These are phyloP conservation scores for Ceratosolen solmsi DNA, from an alignment of 1,140 invertebrate genomes.

Conservation along the genomic window DNA sequence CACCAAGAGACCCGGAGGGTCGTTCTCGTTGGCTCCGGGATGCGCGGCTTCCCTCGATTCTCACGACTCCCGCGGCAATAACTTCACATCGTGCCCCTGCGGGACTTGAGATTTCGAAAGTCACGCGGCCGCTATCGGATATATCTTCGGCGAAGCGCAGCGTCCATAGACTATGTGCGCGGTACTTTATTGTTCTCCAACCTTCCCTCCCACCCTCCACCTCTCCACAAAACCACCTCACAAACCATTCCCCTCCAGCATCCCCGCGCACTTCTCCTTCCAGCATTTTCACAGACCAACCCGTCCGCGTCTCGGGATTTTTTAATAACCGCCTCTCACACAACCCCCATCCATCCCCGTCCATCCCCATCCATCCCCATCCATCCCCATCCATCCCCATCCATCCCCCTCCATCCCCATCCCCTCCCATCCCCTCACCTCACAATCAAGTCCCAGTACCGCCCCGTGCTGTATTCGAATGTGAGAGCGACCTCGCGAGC, in stretches of 20 bases:
- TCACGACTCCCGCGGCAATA: slow-evolving; percentile 53
- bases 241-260: too few species aligned
- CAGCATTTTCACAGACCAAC: neutral
- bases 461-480: too few species aligned
- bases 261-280: neutral
- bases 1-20: neutral
- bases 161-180: neutral
- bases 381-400: too few species aligned
- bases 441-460: too few species aligned
- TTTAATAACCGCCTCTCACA: neutral
- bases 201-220: neutral
- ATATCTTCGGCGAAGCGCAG: slow-evolving; percentile 46
- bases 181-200: slow-evolving; percentile 59
- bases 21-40: neutral
- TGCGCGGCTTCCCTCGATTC: slow-evolving; percentile 27
- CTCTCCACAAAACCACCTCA: too few species aligned
- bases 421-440: neutral
- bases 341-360: neutral
- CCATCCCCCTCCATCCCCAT: neutral
- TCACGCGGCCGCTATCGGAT: slow-evolving; percentile 55
- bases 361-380: neutral
- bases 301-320: neutral
- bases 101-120: slow-evolving; percentile 60
- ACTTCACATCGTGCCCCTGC: slow-evolving; percentile 46
- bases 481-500: too few species aligned